Conservation (phyloP, 2,113 vertebrate genomes). For the Megaceryle maxima region DNA sequence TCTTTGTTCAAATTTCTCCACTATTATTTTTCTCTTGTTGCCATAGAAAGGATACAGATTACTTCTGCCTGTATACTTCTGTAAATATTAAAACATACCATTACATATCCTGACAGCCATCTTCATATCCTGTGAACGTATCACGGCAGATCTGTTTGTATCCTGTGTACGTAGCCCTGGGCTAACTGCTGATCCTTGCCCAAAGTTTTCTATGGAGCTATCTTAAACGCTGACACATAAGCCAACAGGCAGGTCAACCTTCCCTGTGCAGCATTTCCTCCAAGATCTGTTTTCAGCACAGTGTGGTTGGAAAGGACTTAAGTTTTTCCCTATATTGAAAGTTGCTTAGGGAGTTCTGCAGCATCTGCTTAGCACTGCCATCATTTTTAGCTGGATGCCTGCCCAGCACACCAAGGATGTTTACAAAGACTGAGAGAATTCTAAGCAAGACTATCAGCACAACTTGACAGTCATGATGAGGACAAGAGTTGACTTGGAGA, state of each 20-base stretch:
- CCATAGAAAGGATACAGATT: conserved; percentile 2
- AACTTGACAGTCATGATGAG: not conserved
- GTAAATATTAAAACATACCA: not conserved
- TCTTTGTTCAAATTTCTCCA: not conserved
- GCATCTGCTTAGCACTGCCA: conserved; percentile 21
- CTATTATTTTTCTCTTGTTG: not conserved
- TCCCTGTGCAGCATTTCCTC: not conserved
- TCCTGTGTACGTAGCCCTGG: conserved; percentile 8
- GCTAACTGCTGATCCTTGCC: not conserved
- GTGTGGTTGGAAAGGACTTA: not conserved
- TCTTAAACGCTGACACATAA: not conserved
- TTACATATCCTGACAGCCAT: not conserved
- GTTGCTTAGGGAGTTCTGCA: not conserved
- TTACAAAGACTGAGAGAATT: conserved; percentile 20
- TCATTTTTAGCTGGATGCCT: conserved; percentile 31
- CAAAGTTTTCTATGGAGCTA: not conserved
- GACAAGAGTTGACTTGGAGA: not conserved
- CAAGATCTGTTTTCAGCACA: not conserved
- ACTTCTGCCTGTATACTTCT: not conserved
- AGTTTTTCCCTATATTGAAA: conserved; percentile 21
- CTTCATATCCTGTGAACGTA: conserved; percentile 4
- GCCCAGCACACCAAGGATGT: conserved; percentile 20
- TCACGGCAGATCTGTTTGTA: not conserved
- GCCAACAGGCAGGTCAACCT: not conserved
- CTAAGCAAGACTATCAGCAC: not conserved